Conservation (phyloP, 2,797 vertebrate species). For the Pygocentrus nattereri region DNA sequence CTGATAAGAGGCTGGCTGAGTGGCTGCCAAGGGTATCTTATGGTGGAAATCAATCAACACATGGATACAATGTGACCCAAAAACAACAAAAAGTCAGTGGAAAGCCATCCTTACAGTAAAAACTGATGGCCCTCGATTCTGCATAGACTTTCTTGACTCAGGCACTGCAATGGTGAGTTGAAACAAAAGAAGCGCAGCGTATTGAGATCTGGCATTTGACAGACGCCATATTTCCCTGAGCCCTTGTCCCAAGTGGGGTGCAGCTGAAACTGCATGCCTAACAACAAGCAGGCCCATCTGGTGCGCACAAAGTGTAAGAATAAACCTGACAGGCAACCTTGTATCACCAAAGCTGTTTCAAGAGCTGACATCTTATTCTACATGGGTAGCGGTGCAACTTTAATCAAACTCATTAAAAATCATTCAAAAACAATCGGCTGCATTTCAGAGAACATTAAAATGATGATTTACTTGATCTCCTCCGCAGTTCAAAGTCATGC, state of each 20-base stretch:
- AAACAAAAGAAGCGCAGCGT: slow-evolving; percentile 64
- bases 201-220: slow-evolving; percentile 70
- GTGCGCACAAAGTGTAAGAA: slow-evolving; percentile 27
- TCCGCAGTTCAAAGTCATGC: background rate
- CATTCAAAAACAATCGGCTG: background rate
- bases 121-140: slow-evolving; percentile 16
- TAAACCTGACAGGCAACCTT: slow-evolving; percentile 42
- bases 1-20: slow-evolving; percentile 61
- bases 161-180: slow-evolving; percentile 53
- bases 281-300: slow-evolving; percentile 59
- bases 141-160: slow-evolving; percentile 50
- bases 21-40: slow-evolving; percentile 56
- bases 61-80: slow-evolving; percentile 39
- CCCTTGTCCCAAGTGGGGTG: slow-evolving; percentile 66
- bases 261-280: slow-evolving; percentile 67
- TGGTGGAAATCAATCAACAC: slow-evolving; percentile 52
- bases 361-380: slow-evolving; percentile 36
- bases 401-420: slow-evolving; percentile 18
- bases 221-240: slow-evolving; percentile 65
- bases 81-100: slow-evolving; percentile 29
- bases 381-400: background rate
- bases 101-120: slow-evolving; percentile 13
- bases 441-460: background rate
- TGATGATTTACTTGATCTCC: background rate
- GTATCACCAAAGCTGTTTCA: slow-evolving; percentile 33